Conservation (phyloP, 2,888 invertebrate species). For the Ectemnius continuus region DNA sequence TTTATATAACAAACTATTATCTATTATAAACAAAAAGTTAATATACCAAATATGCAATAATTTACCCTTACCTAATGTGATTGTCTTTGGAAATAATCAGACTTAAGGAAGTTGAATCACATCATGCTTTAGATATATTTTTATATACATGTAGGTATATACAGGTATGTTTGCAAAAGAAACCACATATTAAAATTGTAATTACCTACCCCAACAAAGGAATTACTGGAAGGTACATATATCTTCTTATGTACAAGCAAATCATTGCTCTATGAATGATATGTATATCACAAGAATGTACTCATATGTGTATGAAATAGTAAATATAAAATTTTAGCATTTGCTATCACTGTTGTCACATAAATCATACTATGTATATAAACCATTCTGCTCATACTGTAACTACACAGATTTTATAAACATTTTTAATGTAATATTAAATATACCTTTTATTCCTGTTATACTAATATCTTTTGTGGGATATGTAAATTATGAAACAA, state of each 20-base stretch:
- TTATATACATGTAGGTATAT: constrained; percentile 13
- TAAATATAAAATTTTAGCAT: constrained; percentile 21
- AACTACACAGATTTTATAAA: no score
- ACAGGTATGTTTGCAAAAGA: constrained; percentile 23
- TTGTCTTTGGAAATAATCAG: constrained; percentile 8
- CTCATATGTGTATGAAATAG: constrained; percentile 19
- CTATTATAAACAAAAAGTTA: not conserved
- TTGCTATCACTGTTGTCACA: constrained; percentile 8
- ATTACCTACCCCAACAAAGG: constrained; percentile 12
- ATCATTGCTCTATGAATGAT: constrained; percentile 28
- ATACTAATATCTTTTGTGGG: constrained; percentile 5
- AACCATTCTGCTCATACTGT: no score
- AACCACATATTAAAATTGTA: not conserved
- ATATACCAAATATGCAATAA: not conserved
- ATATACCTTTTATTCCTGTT: constrained; percentile 23
- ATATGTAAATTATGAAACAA: no score
- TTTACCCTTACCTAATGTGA: constrained; percentile 5
- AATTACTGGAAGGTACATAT: constrained; percentile 21
- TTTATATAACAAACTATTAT: not conserved
- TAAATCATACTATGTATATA: not conserved
- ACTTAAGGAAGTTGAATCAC: constrained; percentile 37
- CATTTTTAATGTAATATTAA: constrained; percentile 14
- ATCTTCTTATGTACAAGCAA: constrained; percentile 27
- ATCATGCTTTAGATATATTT: constrained; percentile 18
- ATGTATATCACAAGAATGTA: constrained; percentile 38